A percentile compares a stretch with the other conserved stretches of the same genome.
These are phyloP conservation scores for Eupsilia transversa DNA, from an alignment of 2,888 invertebrate species.

Conservation along the genomic window DNA sequence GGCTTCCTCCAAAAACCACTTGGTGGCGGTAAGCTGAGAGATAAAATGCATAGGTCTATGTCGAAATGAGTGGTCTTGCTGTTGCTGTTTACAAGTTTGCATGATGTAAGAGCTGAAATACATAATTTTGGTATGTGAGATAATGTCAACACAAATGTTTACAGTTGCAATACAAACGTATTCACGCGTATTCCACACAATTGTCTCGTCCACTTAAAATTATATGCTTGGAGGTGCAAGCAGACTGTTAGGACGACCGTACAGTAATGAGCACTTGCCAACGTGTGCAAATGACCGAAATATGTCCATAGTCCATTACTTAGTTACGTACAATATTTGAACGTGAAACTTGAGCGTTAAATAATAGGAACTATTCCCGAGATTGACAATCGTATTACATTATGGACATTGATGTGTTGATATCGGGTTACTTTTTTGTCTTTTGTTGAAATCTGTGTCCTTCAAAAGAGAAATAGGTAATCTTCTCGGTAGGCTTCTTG, in stretches of 20 bases:
- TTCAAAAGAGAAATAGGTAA: too few species aligned
- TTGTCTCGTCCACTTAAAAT: constrained; percentile 37
- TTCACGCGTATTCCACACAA: constrained; percentile 11
- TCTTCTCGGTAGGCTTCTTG: too few species aligned
- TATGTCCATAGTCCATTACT: not conserved
- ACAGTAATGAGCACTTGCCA: constrained; percentile 21
- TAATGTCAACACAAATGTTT: constrained; percentile 1
- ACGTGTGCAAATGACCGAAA: constrained; percentile 26
- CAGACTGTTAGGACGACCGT: not conserved
- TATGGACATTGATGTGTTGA: not conserved
- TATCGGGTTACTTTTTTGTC: not conserved
- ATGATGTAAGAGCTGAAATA: not conserved
- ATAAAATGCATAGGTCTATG: not conserved
- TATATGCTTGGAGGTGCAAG: constrained; percentile 42
- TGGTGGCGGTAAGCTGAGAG: not conserved
- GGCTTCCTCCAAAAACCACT: not conserved
- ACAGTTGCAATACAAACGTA: constrained; percentile 21
- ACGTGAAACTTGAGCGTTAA: constrained; percentile 9
- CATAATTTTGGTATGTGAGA: not conserved
- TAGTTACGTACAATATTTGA: constrained; percentile 28
- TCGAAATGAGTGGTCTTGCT: not conserved
- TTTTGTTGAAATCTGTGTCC: not conserved
- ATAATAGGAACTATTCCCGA: not conserved
- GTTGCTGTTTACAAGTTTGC: not conserved
- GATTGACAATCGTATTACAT: not conserved